Base-by-base conservation (phyloP, 2,888 invertebrate species). In the Apodemia mormo region DNA sequence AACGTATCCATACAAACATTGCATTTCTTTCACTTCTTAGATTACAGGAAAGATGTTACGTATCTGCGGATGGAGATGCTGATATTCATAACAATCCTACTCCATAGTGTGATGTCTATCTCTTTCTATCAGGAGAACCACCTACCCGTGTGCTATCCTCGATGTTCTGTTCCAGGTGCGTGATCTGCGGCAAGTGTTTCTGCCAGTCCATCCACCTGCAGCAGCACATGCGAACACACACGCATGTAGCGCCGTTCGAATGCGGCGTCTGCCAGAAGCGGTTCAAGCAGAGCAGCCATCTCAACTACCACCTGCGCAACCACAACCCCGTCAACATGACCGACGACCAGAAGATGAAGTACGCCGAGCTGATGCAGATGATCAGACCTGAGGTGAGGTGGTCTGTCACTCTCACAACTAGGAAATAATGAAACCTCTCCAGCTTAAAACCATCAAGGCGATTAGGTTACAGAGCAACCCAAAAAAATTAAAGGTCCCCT, bases 181-280 rank as follows among this genome's bases (percentile, higher is more conserved):
- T 92, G 0, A 83, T 93, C 0, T 94, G 93, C 78, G 76, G 76
- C 9, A 92, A 92, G 67, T 78, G 84, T 0, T 94, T 94, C 83
- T 86, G 89, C 64, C 93, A 94, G 66, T 90, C 92, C 0, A 85
- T 93, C 0, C 82, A 85, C 68, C 61, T 93, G 9, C 85, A 86
- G 45, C 93, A 93, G 22, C 93, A 93, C 56, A 93, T 93, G 92
- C 70, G 93, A 0, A 91, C 91, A 0, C 93, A 93, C 72, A 92
- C 93, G 0, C 88, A 92, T 64, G 88, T 93, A 0, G 82, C 89
- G 0, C 93, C 93, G 0, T 93, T 92, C 81, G 85, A 88, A 30
- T 93, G 93, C 68, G 86, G 83, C 0, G 78, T 91, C 0, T 93
- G 93, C 72, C 80, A 84, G 9, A 87, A 92, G 33, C 69, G 85